Percentiles rank a stretch among this genome's conserved stretches.
These are phyloP conservation scores for Xiphophorus couchianus DNA, from an alignment of 2,113 vertebrate species.

Conservation along the genomic window DNA sequence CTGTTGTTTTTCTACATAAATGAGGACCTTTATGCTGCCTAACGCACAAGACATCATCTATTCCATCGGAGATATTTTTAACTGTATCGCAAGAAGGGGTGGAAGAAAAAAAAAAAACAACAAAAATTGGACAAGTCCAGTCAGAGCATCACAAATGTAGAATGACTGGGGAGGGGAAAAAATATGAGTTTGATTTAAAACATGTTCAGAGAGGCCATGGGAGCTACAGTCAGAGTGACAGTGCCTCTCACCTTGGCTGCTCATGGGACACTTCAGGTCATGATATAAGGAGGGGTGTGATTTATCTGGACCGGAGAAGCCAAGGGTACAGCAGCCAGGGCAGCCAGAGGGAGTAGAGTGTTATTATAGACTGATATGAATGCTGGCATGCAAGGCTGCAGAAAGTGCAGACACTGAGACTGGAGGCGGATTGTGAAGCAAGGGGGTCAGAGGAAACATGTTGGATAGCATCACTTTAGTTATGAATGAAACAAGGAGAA, in stretches of 20 bases:
- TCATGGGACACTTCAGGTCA: conserved; percentile 23
- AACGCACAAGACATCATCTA: neutral
- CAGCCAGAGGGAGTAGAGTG: conserved; percentile 7
- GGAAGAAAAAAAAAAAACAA: neutral
- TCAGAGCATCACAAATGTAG: conserved; percentile 19
- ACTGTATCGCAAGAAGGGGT: neutral
- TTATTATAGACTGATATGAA: conserved; percentile 52
- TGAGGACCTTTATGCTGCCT: neutral
- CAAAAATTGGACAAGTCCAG: conserved; percentile 16
- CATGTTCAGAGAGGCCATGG: conserved; percentile 15
- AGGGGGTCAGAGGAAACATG: conserved; percentile 28
- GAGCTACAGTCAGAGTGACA: conserved; percentile 1
- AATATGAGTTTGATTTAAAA: conserved; percentile 15
- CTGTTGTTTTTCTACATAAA: neutral
- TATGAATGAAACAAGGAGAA: conserved; percentile 37
- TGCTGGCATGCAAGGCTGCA: conserved; percentile 40
- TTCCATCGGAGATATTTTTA: neutral
- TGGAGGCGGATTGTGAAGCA: conserved; percentile 20
- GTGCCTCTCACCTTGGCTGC: conserved; percentile 41
- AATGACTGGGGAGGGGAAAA: neutral
- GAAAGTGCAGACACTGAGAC: conserved; percentile 30
- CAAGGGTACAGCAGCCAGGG: conserved; percentile 50
- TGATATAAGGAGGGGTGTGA: conserved; percentile 42
- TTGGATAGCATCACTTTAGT: conserved; percentile 50
- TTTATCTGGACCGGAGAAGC: conserved; percentile 48